Conservation (phyloP, 2,113 vertebrate species). For the Agapornis roseicollis region DNA sequence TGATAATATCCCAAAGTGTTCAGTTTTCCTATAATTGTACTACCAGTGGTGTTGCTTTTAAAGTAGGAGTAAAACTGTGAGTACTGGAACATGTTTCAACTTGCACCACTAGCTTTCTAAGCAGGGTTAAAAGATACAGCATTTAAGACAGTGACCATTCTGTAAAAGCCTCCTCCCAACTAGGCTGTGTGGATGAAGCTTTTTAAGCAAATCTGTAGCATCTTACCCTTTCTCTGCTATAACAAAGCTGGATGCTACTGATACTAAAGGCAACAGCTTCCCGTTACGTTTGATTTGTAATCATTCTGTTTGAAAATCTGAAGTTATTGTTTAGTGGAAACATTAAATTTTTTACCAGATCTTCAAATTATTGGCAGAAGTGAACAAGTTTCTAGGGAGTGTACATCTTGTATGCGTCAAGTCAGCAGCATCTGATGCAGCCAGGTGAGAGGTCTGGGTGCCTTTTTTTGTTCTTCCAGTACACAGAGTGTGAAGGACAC, state of each 20-base stretch:
- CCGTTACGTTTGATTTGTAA: accelerated
- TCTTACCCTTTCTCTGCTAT: background rate
- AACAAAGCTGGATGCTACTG: background rate
- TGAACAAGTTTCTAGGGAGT: background rate
- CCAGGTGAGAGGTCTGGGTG: background rate
- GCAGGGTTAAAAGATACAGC: background rate
- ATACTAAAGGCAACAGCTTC: background rate
- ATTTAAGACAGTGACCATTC: background rate
- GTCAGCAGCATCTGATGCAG: background rate
- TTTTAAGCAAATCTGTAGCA: background rate
- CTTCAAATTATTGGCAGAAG: background rate
- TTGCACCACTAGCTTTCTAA: background rate
- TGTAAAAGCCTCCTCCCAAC: background rate
- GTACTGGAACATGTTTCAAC: background rate
- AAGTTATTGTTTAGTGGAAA: background rate
- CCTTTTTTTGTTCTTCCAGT: background rate
- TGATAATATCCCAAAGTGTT: background rate
- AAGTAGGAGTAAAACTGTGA: background rate
- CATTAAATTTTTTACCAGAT: background rate
- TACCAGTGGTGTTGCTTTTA: background rate
- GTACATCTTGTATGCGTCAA: background rate
- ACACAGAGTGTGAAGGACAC: background rate
- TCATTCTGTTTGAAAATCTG: background rate
- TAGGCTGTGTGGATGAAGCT: background rate
- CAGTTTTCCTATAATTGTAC: background rate